phyloP scores from a whole-genome alignment of 2,888 invertebrate species.

The Eumacrocentrus americanus region DNA sequence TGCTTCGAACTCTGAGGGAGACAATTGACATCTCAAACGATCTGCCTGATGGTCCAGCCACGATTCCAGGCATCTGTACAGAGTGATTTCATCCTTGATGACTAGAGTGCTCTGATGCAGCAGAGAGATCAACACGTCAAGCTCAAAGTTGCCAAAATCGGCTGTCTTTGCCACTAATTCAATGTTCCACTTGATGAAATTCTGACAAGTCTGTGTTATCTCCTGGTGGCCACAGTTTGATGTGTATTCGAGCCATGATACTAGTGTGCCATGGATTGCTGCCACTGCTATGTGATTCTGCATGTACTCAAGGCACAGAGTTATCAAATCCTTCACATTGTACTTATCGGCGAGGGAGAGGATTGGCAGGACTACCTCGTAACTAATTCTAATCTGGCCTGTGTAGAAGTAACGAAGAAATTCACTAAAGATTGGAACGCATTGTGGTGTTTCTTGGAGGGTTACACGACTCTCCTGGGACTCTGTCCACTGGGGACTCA shows the following conservation, averaged over 20 bases:
- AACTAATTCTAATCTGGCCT: conserved; percentile 85
- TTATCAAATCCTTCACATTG: conserved; percentile 87
- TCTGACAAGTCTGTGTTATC: conserved; percentile 77
- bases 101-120: conserved; percentile 87
- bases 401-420: conserved; percentile 92
- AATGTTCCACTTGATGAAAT: conserved; percentile 90
- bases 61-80: conserved; percentile 76
- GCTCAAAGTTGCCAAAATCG: conserved; percentile 83
- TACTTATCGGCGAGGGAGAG: conserved; percentile 93
- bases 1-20: conserved; percentile 62
- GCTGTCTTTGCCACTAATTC: conserved; percentile 79
- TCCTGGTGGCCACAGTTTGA: conserved; percentile 79
- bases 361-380: conserved; percentile 84
- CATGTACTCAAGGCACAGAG: conserved; percentile 87
- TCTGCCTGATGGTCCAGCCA: conserved; percentile 80
- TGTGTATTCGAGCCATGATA: conserved; percentile 92
- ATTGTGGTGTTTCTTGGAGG: conserved; percentile 84
- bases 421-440: conserved; percentile 83
- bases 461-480: conserved; percentile 84
- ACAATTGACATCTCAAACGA: conserved; percentile 61
- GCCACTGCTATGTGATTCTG: conserved; percentile 84
- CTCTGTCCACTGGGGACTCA: conserved; percentile 93
- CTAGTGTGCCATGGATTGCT: conserved; percentile 78
- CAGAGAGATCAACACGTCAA: conserved; percentile 76
- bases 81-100: conserved; percentile 84